Conservation (phyloP, 1,140 invertebrate genomes). For the Zophobas atratus region DNA sequence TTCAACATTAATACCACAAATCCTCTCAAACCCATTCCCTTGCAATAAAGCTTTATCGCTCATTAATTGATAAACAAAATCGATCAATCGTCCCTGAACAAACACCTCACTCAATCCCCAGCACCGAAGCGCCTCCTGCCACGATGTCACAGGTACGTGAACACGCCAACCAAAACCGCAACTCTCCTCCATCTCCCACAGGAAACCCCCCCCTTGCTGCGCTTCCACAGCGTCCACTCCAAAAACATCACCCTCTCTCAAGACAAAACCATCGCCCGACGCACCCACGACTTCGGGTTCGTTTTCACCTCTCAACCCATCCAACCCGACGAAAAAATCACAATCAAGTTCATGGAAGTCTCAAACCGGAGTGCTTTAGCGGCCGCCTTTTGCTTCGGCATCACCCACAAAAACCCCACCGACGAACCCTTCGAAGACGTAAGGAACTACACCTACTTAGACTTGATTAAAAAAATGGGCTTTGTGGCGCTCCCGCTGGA, state of each 20-base stretch:
- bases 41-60: too few species aligned
- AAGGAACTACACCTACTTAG: conserved; percentile 5
- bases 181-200: background rate
- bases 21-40: too few species aligned
- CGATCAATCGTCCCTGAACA: too few species aligned
- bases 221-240: conserved; percentile 13
- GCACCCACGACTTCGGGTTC: background rate
- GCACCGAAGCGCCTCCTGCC: too few species aligned
- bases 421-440: conserved; percentile 9
- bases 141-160: background rate
- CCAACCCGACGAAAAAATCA: conserved; percentile 7
- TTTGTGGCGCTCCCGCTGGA: background rate
- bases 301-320: conserved; percentile 10
- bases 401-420: background rate
- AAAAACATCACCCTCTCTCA: conserved; percentile 5
- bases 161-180: background rate
- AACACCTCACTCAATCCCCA: too few species aligned
- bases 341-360: conserved; percentile 13
- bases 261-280: background rate
- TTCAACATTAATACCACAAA: too few species aligned
- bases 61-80: too few species aligned
- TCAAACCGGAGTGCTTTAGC: background rate
- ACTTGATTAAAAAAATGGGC: conserved; percentile 2
- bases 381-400: conserved; percentile 9
- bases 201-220: background rate